Conservation (phyloP, 2,113 vertebrate genomes). For the Ailurus styani region DNA sequence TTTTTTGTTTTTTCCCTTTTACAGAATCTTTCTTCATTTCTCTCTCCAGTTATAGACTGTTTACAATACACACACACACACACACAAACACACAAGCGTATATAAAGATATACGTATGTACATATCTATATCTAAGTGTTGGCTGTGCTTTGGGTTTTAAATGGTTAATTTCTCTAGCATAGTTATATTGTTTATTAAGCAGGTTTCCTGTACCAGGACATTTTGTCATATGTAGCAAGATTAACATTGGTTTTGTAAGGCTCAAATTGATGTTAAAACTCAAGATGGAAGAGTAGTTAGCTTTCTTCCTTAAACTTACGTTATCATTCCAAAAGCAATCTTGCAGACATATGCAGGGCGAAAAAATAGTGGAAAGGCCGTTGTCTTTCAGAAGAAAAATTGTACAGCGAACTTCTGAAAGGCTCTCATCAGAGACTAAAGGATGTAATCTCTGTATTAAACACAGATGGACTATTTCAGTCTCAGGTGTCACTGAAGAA, state of each 20-base stretch:
- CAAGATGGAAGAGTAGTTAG: background rate
- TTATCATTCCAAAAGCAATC: background rate
- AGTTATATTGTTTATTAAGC: background rate
- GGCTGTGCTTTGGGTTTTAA: background rate
- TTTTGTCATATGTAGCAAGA: slow-evolving; percentile 39
- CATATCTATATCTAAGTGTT: background rate
- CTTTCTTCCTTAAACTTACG: background rate
- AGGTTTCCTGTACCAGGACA: background rate
- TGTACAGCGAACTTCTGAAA: slow-evolving; percentile 6
- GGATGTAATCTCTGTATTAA: slow-evolving; percentile 49
- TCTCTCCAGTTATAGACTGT: background rate
- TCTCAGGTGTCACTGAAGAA: slow-evolving; percentile 51
- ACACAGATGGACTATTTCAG: slow-evolving; percentile 58
- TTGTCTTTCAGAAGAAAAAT: slow-evolving; percentile 47
- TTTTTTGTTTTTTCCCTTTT: background rate
- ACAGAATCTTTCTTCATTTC: background rate
- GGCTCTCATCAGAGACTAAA: slow-evolving; percentile 31
- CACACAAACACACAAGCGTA: too few relatives aligned
- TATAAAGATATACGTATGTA: background rate
- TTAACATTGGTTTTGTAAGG: background rate
- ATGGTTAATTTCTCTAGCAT: background rate
- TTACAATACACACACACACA: background rate
- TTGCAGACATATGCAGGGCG: slow-evolving; percentile 15
- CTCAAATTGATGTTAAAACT: slow-evolving; percentile 36
- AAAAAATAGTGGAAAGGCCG: background rate